phyloP scores from a whole-genome alignment of 92 coral and sea anemone genomes.

The Diadumene lineata region DNA sequence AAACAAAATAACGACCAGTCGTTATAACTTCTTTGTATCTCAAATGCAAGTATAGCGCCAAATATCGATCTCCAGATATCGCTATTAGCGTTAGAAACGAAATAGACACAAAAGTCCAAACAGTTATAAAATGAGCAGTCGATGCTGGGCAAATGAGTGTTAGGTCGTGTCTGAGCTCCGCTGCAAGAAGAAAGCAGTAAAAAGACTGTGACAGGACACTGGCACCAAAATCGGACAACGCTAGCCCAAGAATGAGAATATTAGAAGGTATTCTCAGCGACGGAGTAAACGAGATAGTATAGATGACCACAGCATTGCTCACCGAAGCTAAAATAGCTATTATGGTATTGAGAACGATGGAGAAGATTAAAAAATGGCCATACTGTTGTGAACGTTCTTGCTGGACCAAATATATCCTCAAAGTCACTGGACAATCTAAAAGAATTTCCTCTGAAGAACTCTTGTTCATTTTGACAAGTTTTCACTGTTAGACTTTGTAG shows the following conservation, averaged over 20 bases:
- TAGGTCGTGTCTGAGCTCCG: not conserved
- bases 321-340: not conserved
- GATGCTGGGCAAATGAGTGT: not conserved
- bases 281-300: conserved; percentile 12
- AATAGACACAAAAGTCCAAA: conserved; percentile 1
- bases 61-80: conserved; percentile 7
- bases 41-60: conserved; percentile 5
- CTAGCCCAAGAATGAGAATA: conserved; percentile 21
- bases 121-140: not conserved
- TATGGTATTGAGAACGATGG: conserved; percentile 4
- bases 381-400: conserved; percentile 2
- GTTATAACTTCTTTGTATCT: conserved; percentile 13
- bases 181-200: not conserved
- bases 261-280: conserved; percentile 22
- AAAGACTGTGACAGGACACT: conserved; percentile 14
- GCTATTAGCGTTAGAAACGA: conserved; percentile 7
- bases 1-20: not conserved
- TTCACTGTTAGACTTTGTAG: too few species aligned
- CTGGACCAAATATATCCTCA: not conserved
- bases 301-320: conserved; percentile 15
- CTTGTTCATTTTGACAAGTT: conserved; percentile 7
- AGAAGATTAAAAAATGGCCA: not conserved
- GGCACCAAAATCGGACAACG: conserved; percentile 15
- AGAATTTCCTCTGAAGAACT: not conserved
- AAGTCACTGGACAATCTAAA: not conserved